Base-by-base conservation (phyloP, 2,888 invertebrate genomes). In the Vesta saturnalis region DNA sequence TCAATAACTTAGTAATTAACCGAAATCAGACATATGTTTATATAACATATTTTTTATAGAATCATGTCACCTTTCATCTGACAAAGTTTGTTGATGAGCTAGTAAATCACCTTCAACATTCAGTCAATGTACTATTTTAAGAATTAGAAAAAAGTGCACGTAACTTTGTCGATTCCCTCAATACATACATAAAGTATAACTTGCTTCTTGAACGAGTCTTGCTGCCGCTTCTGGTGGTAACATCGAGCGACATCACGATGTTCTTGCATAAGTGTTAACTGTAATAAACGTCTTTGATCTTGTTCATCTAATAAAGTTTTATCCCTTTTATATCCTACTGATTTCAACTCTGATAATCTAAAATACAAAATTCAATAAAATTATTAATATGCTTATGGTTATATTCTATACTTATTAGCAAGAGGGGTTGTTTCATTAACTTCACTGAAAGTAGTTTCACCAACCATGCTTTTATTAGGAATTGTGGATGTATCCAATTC, bases 271-370 rank as follows among this genome's bases (percentile, higher is more conserved):
- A 93, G 86, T 30, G 92, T 88, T 88, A 93, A 88, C 83, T 93
- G 93, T 67, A 93, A 88, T 69, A 84, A 82, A 72, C 92, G 89
- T 21, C 94, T 87, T 76, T 89, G 86, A 74, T 94, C 92, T 78
- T 93, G 91, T 75, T 94, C 94, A 70, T 93, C 91, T 56, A 91
- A 88, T 73, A 94, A 83, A 56, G 88, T 87, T 76, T 94, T 91
- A 83, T 94, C 94, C 77, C 90, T 90, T 75, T 89, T 88, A 82
- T 94, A 93, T 72, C 88, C 89, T 71, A 94, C 90, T 64, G 87
- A 89, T 77, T 91, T 93, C 74, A 94, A 83, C 84, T 94, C 92
- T 5, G 91, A 90, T 77, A 93, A 84, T 83, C 92, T 92, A 81
- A 67, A 82, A 79, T 16, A 19, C 14, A 14, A 8, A 18, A 15